Percentiles rank a stretch among this genome's conserved stretches.
Conservation (phyloP, 64 coral and sea anemone genomes). For the Dendrophyllia cribrosa region DNA sequence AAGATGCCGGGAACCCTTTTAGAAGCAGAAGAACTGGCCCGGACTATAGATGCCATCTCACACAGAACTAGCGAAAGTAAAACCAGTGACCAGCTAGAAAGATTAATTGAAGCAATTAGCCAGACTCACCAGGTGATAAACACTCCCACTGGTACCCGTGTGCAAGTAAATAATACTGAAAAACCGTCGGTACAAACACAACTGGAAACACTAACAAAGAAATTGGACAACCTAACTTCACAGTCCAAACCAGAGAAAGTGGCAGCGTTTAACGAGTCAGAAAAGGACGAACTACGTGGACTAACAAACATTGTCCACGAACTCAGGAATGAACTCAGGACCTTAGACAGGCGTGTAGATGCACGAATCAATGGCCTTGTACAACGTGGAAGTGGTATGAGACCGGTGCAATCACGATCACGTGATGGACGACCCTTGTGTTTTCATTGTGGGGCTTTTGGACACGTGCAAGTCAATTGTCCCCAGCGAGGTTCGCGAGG, state of each 20-base stretch:
- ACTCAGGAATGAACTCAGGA: background rate
- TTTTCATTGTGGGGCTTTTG: background rate
- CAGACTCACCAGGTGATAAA: too few species aligned
- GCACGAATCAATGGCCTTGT: background rate
- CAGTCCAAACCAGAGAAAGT: background rate
- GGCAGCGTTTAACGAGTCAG: background rate
- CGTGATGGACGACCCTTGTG: background rate
- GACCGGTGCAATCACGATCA: background rate
- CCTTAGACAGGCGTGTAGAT: background rate
- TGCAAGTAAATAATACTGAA: too few species aligned
- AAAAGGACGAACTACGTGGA: background rate
- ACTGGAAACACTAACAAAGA: background rate
- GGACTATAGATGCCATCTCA: background rate
- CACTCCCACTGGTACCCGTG: too few species aligned
- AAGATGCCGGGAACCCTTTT: slow-evolving; percentile 21
- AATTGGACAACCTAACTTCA: background rate
- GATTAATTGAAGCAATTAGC: too few species aligned
- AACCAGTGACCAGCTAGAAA: too few species aligned
- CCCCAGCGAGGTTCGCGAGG: background rate
- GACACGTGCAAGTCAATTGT: background rate
- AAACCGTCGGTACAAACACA: background rate
- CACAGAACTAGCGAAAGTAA: background rate
- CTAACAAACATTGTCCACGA: background rate
- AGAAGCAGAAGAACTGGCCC: background rate
- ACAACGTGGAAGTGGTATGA: background rate